Base-by-base conservation (phyloP, 2,888 invertebrate genomes). In the Thysanoteuthis rhombus region DNA sequence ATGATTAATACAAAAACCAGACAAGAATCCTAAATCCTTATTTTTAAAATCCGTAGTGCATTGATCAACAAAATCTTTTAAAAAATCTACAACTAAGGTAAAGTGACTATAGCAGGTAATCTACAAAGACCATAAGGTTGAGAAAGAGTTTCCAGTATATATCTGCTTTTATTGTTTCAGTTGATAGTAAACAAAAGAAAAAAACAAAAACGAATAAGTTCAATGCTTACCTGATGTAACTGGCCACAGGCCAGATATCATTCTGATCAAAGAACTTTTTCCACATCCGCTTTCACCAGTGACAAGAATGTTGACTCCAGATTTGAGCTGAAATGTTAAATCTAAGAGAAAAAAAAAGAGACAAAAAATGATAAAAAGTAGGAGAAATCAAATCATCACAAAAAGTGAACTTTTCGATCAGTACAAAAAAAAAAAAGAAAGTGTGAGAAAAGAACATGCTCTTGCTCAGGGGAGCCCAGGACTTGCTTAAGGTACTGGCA, bases 221-320 rank as follows among this genome's bases (percentile, higher is more conserved):
- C 25, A 32, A 6, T 75, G 19, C 39, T 19, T 94, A 96, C 97
- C 97, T 94, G 95, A 95, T 19, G 95, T 95, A 92, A 98, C 98
- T 0, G 99, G 99, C 99, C 99, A 99, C 40, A 99, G 97, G 0
- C 99, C 99, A 92, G 98, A 98, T 93, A 99, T 97, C 94, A 99
- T 98, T 93, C 99, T 98, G 97, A 99, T 98, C 95, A 99, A 97
- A 0, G 98, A 98, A 92, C 98, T 98, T 97, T 99, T 99, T 8
- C 99, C 99, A 97, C 99, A 99, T 28, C 99, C 99, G 97, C 99
- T 99, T 32, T 99, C 99, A 0, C 99, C 98, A 2, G 99, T 99
- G 95, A 99, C 99, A 90, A 99, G 97, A 92, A 99, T 94, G 94
- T 97, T 97, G 58, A 96, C 96, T 3, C 97, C 97, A 75, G 96